A percentile compares a stretch with the other conserved stretches of the same genome.
Evolutionary conservation across 2,888 invertebrate genomes (phyloP).

Genomic region (Bursaphelenchus okinawaensis): DNA sequence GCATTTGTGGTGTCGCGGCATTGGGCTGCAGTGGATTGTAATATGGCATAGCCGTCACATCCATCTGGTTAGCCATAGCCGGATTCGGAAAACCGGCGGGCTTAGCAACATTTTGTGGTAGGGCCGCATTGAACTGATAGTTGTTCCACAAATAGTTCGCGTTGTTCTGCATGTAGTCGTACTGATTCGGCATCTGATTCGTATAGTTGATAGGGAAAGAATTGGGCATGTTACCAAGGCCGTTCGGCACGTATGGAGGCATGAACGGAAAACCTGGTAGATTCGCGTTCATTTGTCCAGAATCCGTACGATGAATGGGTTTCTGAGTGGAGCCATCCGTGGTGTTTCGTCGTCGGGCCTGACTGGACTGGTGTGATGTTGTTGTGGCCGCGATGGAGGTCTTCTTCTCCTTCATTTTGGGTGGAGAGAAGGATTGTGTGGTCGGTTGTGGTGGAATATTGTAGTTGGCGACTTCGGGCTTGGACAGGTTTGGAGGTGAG

Average conservation of each 20-base stretch:
- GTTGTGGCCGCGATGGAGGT: neutral
- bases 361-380: neutral
- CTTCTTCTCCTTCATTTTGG: slow-evolving; percentile 6
- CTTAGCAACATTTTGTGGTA: neutral
- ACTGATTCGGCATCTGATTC: neutral
- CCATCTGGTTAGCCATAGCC: neutral
- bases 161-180: neutral
- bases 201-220: neutral
- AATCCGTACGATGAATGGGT: neutral
- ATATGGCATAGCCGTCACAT: neutral
- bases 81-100: neutral
- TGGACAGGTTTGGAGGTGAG: slow-evolving; percentile 1
- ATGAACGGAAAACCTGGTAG: neutral
- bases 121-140: neutral
- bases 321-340: slow-evolving; percentile 8
- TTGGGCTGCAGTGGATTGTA: neutral
- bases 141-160: neutral
- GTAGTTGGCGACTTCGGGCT: neutral
- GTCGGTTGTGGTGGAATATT: neutral
- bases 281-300: neutral
- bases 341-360: slow-evolving; percentile 1
- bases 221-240: neutral
- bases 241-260: neutral
- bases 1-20: neutral
- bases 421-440: slow-evolving; percentile 8